Conservation (phyloP, 1,140 invertebrate genomes). For the Dendrolimus kikuchii region DNA sequence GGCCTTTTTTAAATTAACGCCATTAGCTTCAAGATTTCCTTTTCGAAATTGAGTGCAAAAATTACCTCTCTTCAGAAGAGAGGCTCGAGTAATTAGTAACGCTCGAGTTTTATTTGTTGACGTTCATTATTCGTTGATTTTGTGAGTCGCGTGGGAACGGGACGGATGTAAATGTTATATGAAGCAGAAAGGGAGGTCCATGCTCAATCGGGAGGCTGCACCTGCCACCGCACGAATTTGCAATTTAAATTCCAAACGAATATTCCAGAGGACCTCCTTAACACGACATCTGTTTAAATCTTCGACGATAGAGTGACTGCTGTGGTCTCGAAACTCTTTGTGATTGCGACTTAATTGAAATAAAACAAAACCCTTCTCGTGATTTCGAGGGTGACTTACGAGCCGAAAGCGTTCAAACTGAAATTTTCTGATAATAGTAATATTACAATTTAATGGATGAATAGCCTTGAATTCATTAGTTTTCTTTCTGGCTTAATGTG, state of each 20-base stretch:
- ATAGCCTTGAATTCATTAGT: too few relatives aligned
- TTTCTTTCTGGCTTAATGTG: too few relatives aligned
- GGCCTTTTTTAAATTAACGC: conserved; percentile 67
- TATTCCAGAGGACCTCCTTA: conserved; percentile 71
- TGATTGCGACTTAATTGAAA: conserved; percentile 68
- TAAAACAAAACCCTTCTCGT: conserved; percentile 57
- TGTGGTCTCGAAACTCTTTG: conserved; percentile 59
- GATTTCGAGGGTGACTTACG: conserved; percentile 19
- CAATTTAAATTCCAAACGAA: conserved; percentile 72
- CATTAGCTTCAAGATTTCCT: conserved; percentile 64
- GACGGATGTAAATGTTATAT: conserved; percentile 23
- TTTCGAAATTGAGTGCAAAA: conserved; percentile 63
- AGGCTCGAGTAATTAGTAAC: conserved; percentile 70
- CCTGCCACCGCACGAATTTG: conserved; percentile 69
- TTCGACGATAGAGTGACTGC: conserved; percentile 65
- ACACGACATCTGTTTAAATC: conserved; percentile 74
- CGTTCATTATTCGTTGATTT: conserved; percentile 71
- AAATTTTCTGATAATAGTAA: conserved; percentile 7
- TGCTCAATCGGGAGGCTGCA: conserved; percentile 54
- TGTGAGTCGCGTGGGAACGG: conserved; percentile 32
- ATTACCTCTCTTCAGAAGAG: conserved; percentile 65
- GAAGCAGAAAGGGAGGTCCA: conserved; percentile 39
- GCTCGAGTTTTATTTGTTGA: conserved; percentile 73
- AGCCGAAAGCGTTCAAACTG: conserved; percentile 9
- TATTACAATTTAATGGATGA: too few relatives aligned